phyloP scores from a whole-genome alignment of 2,797 vertebrate species.

The Rhodeus uyekii region DNA sequence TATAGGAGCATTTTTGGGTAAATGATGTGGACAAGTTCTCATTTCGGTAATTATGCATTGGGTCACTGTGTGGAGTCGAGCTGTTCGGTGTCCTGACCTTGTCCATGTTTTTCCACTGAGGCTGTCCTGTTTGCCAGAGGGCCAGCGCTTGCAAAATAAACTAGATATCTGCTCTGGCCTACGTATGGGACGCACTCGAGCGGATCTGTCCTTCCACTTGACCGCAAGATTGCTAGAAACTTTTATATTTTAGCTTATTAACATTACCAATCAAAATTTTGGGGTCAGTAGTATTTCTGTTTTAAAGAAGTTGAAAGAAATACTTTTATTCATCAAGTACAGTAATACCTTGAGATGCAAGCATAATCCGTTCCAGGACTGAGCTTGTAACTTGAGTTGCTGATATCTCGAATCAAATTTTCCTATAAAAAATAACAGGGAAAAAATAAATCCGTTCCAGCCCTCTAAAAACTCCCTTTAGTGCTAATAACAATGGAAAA shows the following conservation, averaged over 20 bases:
- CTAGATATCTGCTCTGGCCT: constrained; percentile 19
- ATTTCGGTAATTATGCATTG: constrained; percentile 41
- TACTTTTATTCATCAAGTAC: background rate
- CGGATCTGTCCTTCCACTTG: constrained; percentile 41
- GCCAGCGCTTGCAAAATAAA: constrained; percentile 42
- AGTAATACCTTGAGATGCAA: no score
- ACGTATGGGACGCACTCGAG: background rate
- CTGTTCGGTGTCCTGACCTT: constrained; percentile 52
- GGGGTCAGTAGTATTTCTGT: background rate
- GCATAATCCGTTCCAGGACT: no score
- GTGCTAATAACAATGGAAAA: no score
- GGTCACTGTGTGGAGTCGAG: constrained; percentile 40
- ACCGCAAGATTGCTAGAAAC: constrained; percentile 47
- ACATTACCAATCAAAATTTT: background rate
- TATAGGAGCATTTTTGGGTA: constrained; percentile 30
- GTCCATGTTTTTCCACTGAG: constrained; percentile 37
- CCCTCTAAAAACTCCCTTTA: no score
- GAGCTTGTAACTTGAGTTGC: no score
- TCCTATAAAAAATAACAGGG: no score
- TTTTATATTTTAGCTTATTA: background rate
- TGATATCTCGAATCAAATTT: no score
- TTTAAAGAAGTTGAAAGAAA: no score
- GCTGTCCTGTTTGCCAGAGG: constrained; percentile 46
- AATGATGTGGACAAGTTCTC: constrained; percentile 13
- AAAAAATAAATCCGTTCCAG: no score